Conservation (phyloP, 2,113 vertebrate species). For the Hemiprocne comata region DNA sequence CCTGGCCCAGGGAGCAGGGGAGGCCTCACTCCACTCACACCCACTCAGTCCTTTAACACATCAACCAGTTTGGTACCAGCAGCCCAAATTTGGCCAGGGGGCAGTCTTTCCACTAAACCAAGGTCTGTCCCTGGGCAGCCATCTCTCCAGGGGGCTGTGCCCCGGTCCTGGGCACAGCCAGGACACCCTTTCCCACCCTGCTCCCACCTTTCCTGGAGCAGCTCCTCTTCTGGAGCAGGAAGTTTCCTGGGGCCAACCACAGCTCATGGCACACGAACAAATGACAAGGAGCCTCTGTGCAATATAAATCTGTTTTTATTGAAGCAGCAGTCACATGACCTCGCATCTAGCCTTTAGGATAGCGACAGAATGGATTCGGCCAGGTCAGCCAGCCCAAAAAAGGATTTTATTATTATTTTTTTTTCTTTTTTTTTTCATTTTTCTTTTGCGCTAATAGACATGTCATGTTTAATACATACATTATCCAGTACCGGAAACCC, state of each 20-base stretch:
- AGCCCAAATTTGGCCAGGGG: background rate
- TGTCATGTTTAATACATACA: constrained; percentile 81
- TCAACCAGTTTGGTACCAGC: rapidly evolving
- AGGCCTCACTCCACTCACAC: rapidly evolving
- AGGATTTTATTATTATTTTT: background rate
- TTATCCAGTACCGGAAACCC: constrained; percentile 77
- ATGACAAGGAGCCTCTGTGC: constrained; percentile 64
- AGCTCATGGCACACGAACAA: background rate
- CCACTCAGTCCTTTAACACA: rapidly evolving
- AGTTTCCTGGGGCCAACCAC: rapidly evolving
- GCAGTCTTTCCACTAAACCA: rapidly evolving
- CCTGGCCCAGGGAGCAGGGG: rapidly evolving
- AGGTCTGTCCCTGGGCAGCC: background rate
- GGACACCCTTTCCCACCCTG: background rate
- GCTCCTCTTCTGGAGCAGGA: background rate
- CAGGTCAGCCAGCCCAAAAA: constrained; percentile 73
- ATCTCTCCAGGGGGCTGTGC: background rate
- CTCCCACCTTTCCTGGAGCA: background rate
- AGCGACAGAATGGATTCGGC: constrained; percentile 73
- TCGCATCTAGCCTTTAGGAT: constrained; percentile 78
- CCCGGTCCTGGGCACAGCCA: rapidly evolving
- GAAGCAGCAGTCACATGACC: constrained; percentile 85
- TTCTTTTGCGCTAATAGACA: constrained; percentile 78
- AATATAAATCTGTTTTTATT: constrained; percentile 85
- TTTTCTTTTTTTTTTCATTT: constrained; percentile 6